These are phyloP conservation scores for Heloderma charlesbogerti DNA, from an alignment of 2,113 vertebrate genomes.

Conservation along the genomic window DNA sequence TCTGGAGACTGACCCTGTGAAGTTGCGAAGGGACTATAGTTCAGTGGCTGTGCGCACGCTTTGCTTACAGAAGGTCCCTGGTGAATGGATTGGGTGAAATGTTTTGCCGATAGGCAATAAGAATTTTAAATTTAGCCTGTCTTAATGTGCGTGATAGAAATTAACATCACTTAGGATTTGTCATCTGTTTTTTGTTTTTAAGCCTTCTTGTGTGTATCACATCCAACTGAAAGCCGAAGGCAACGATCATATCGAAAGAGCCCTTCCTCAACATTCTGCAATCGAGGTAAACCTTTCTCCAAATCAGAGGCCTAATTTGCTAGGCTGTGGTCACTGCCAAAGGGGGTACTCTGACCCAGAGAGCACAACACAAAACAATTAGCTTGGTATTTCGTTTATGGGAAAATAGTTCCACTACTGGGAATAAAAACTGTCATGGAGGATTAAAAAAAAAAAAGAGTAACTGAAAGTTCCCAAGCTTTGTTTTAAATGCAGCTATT, in stretches of 20 bases:
- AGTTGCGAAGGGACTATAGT: no score
- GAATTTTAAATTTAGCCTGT: no score
- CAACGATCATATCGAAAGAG: constrained; percentile 96
- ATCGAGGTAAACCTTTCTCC: constrained; percentile 82
- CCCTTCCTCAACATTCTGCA: constrained; percentile 89
- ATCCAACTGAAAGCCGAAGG: constrained; percentile 94
- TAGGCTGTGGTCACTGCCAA: not conserved
- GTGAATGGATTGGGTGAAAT: no score
- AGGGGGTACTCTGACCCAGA: no score
- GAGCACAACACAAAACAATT: not conserved
- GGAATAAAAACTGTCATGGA: not conserved
- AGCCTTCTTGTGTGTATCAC: constrained; percentile 93
- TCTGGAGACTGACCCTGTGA: no score
- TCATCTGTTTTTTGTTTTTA: constrained; percentile 57
- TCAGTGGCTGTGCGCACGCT: no score
- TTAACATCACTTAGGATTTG: not conserved
- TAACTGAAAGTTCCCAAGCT: not conserved
- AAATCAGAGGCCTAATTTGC: not conserved
- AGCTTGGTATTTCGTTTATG: not conserved
- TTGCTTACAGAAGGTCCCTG: no score
- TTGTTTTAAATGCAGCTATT: not conserved
- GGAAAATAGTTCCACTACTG: not conserved
- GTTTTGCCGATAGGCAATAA: no score
- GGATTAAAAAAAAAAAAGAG: not conserved
- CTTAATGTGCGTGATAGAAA: not conserved